Base-by-base conservation (phyloP, 2,113 vertebrate species). In the Melanostigma gelatinosum region DNA sequence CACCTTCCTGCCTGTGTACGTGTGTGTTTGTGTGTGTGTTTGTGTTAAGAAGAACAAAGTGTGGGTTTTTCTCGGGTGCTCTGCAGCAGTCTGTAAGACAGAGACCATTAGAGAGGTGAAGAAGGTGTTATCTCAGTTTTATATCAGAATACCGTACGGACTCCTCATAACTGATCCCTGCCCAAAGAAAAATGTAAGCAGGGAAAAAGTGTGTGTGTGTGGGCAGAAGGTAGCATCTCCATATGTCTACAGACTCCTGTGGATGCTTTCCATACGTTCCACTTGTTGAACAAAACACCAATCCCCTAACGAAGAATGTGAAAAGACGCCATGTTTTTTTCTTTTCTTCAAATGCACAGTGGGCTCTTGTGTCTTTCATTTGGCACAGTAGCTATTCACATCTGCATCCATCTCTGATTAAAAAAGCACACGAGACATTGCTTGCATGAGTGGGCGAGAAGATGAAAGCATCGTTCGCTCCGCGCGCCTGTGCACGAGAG, bases 211-310 rank as follows among this genome's bases (percentile, higher is more conserved):
- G 22, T 18, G 52, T 10, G n/a, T 61, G 44, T 58, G 76, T 85
- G 79, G 74, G 86, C 1, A 15, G 75, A 86, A 87, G 79, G 73
- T 72, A 80, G 18, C 34, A 1, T 72, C 78, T 70, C 82, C 86
- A 74, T 88, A 79, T 87, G 87, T 87, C 60, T 20, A 27, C 66
- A 34, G 38, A 75, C 66, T 75, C 42, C 63, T 50, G 66, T 65
- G 12, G 42, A 86, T 75, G 60, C 72, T 72, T 79, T 68, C 77
- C 87, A 88, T 85, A 79, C 91, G 87, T 77, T 82, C 46, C 2
- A 54, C 6, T 0, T 64, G 40, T 65, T 81, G 52, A 69, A 69
- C 1, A 79, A 67, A 75, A 55, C 57, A 58, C 57, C 64, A 24
- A 79, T 74, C 63, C 63, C 36, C 50, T 15, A 3, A 70, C 62